Evolutionary conservation across 2,888 invertebrate genomes (phyloP).

Genomic region (Metacarcinus magister): DNA sequence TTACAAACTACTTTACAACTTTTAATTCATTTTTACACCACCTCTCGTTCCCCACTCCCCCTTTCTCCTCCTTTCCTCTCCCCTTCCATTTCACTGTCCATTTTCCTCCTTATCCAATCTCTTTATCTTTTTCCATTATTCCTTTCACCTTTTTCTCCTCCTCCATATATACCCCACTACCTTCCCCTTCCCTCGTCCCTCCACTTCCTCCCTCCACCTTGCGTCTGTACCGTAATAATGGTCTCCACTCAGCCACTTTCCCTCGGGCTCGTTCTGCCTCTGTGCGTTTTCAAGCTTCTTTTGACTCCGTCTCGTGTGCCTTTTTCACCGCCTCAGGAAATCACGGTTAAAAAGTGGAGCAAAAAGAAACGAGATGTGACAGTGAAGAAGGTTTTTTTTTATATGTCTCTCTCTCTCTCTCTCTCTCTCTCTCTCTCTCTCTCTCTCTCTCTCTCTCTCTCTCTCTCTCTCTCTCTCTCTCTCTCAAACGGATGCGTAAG

Average conservation of each 20-base stretch:
- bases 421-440: slow-evolving; percentile 26
- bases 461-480: slow-evolving; percentile 39
- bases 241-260: slow-evolving; percentile 5
- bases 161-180: neutral
- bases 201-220: neutral
- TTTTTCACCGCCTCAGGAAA: neutral
- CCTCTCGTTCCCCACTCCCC: no score
- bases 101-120: no score
- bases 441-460: slow-evolving; percentile 26
- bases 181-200: neutral
- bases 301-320: neutral
- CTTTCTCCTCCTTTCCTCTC: no score
- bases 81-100: no score
- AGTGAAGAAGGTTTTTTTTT: neutral
- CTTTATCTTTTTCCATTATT: neutral
- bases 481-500: neutral
- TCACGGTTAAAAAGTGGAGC: neutral
- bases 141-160: neutral
- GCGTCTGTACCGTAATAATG: neutral
- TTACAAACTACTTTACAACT: no score
- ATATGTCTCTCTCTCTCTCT: neutral
- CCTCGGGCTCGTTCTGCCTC: neutral
- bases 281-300: neutral
- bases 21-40: no score
- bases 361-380: neutral